Evolutionary conservation across 2,113 vertebrate genomes (phyloP).

Genomic region (Trachemys scripta): DNA sequence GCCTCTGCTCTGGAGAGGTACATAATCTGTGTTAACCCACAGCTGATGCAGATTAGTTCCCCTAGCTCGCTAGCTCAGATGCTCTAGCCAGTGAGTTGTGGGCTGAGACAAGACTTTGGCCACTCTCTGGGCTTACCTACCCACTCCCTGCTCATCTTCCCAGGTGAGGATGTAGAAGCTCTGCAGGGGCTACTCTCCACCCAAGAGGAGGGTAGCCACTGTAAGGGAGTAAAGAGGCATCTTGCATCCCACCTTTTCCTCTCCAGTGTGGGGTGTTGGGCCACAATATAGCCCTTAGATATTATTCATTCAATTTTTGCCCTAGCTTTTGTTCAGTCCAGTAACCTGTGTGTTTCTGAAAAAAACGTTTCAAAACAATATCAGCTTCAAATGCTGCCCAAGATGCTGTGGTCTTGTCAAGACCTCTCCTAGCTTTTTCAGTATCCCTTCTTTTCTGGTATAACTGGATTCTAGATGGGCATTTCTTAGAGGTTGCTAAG

Average conservation of each 20-base stretch:
- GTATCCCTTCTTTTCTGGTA: background rate
- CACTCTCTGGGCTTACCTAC: background rate
- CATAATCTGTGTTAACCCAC: background rate
- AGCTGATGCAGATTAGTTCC: background rate
- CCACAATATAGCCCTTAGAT: background rate
- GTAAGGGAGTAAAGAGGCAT: background rate
- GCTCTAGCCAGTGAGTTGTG: background rate
- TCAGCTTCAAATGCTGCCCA: background rate
- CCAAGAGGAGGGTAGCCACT: background rate
- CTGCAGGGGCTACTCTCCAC: background rate
- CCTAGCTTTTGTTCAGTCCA: background rate
- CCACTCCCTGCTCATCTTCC: background rate
- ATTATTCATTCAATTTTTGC: background rate
- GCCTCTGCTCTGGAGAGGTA: background rate
- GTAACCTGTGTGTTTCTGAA: background rate
- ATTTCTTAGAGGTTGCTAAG: no score
- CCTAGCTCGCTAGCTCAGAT: background rate
- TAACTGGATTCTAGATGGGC: background rate
- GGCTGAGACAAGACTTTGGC: background rate
- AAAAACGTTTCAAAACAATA: background rate
- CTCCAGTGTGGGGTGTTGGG: background rate
- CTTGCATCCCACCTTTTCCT: background rate
- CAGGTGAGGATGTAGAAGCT: background rate
- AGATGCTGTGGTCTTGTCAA: background rate
- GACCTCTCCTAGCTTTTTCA: background rate